Percentiles rank a stretch among this genome's conserved stretches.
These are phyloP conservation scores for Indicator indicator DNA, from an alignment of 2,113 vertebrate species.

Conservation along the genomic window DNA sequence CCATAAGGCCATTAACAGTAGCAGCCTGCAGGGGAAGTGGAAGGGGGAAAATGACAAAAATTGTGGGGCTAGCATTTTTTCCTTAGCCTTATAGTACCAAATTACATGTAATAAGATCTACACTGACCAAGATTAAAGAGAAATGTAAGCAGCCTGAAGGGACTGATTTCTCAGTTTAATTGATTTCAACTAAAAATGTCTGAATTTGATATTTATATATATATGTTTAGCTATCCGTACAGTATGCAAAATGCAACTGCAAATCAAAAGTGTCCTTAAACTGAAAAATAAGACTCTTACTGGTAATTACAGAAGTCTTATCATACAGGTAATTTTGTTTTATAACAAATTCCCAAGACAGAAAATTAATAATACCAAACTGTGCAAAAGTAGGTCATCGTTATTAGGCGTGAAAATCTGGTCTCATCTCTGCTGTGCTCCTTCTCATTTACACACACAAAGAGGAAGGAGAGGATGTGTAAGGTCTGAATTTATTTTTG, in stretches of 20 bases:
- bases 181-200: conserved; percentile 77
- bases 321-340: conserved; percentile 50
- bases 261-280: conserved; percentile 41
- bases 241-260: conserved; percentile 24
- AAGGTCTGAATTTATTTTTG: conserved; percentile 38
- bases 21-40: conserved; percentile 81
- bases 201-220: conserved; percentile 76
- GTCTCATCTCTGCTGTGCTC: neutral
- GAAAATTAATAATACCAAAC: neutral
- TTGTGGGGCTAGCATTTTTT: conserved; percentile 79
- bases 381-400: neutral
- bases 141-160: conserved; percentile 73
- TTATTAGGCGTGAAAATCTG: conserved; percentile 10
- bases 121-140: conserved; percentile 75
- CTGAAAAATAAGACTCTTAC: conserved; percentile 36
- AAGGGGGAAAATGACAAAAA: conserved; percentile 77
- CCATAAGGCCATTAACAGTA: conserved; percentile 90
- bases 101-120: conserved; percentile 80
- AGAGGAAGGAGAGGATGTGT: neutral
- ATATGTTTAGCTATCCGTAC: conserved; percentile 58
- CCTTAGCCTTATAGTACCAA: conserved; percentile 68
- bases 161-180: conserved; percentile 70
- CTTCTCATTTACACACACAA: neutral
- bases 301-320: conserved; percentile 41
- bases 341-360: conserved; percentile 8